These are phyloP conservation scores for Furcifer pardalis DNA, from an alignment of 2,797 vertebrate species.

Conservation along the genomic window DNA sequence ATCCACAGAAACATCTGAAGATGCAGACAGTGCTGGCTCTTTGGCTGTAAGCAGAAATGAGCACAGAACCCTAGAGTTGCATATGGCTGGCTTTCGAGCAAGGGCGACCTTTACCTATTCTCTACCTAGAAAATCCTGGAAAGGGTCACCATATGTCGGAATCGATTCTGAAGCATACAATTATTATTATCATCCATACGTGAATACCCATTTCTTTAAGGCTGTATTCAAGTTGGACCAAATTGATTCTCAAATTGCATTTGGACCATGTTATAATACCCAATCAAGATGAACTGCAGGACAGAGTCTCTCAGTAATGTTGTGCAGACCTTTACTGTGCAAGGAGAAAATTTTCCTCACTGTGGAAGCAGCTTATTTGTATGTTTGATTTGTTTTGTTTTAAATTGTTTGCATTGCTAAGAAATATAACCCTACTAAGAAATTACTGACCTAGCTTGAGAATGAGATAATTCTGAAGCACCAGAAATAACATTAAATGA, in stretches of 20 bases:
- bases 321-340: neutral
- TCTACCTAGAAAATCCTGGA: too few relatives aligned
- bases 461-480: constrained; percentile 39
- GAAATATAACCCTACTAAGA: constrained; percentile 35
- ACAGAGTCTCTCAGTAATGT: constrained; percentile 20
- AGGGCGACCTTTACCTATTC: too few relatives aligned
- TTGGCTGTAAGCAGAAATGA: too few relatives aligned
- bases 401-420: constrained; percentile 51
- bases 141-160: too few relatives aligned
- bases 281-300: constrained; percentile 45
- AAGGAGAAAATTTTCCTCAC: constrained; percentile 39
- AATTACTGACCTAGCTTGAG: constrained; percentile 44
- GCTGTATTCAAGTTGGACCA: neutral
- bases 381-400: constrained; percentile 48
- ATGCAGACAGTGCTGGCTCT: too few relatives aligned
- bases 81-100: too few relatives aligned
- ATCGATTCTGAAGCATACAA: too few relatives aligned
- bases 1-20: too few relatives aligned
- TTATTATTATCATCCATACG: neutral
- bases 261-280: constrained; percentile 45
- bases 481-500: constrained; percentile 37
- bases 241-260: constrained; percentile 48
- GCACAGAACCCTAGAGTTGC: too few relatives aligned
- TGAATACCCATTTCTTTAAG: neutral
- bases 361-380: constrained; percentile 25